phyloP scores from a whole-genome alignment of 2,797 vertebrate genomes.

The Sparus aurata region DNA sequence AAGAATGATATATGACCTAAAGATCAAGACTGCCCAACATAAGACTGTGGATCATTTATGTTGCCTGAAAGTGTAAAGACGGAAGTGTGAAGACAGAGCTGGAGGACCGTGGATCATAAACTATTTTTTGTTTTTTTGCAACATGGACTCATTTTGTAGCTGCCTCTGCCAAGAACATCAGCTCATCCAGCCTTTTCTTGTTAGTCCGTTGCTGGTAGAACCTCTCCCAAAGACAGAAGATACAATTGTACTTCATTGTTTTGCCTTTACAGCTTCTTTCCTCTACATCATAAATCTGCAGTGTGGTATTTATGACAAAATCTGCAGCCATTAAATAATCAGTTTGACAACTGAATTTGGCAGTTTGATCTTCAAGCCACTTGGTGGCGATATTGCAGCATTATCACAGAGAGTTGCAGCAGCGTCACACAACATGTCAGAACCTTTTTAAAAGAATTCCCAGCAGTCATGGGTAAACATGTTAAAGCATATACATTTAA shows the following conservation, averaged over 20 bases:
- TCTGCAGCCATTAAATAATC: not conserved
- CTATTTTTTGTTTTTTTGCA: too few relatives aligned
- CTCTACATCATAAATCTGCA: not conserved
- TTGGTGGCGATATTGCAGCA: not conserved
- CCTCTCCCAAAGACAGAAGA: not conserved
- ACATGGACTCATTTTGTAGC: too few relatives aligned
- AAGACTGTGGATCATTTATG: not conserved
- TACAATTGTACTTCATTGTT: not conserved
- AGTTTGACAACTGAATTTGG: not conserved
- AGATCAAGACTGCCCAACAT: not conserved
- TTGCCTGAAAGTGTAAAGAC: not conserved
- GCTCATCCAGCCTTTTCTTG: too few relatives aligned
- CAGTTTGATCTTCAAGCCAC: conserved; percentile 16
- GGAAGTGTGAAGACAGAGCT: not conserved
- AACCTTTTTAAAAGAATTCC: not conserved
- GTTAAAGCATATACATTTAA: not conserved
- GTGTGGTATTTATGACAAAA: not conserved
- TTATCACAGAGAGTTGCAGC: not conserved
- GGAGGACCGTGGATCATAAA: too few relatives aligned
- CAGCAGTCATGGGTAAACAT: not conserved
- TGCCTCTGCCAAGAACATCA: too few relatives aligned
- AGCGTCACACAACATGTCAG: not conserved
- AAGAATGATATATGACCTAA: not conserved
- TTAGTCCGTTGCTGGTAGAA: too few relatives aligned
- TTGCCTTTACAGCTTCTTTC: not conserved